Evolutionary conservation across 2,113 vertebrate genomes (phyloP).

Genomic region (Erythrocercus mccallii): DNA sequence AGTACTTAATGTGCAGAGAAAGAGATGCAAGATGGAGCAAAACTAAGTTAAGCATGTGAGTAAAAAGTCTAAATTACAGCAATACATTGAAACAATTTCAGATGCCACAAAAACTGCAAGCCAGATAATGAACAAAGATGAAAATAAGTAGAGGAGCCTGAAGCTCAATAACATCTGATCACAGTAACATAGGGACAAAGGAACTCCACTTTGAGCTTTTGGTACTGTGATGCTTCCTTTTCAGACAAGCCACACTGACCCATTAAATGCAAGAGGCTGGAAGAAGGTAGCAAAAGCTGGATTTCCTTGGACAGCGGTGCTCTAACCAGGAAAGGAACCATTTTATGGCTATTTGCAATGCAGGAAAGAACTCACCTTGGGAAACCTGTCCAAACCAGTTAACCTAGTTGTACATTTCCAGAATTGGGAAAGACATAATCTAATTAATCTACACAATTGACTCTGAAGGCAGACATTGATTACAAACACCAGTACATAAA

Average conservation of each 20-base stretch:
- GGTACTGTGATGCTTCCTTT: background rate
- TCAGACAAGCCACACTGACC: background rate
- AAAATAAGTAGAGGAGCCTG: background rate
- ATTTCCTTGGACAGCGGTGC: background rate
- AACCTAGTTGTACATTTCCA: background rate
- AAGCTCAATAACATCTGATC: background rate
- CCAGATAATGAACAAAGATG: background rate
- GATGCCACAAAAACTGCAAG: background rate
- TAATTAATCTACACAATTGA: slow-evolving; percentile 41
- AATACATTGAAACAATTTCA: background rate
- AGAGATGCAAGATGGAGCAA: background rate
- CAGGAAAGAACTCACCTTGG: background rate
- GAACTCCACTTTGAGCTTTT: background rate
- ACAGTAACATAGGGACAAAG: background rate
- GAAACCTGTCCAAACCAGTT: background rate
- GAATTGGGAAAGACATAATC: slow-evolving; percentile 18
- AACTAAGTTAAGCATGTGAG: background rate
- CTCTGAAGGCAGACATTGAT: slow-evolving; percentile 39
- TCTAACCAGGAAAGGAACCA: background rate
- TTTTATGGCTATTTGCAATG: background rate
- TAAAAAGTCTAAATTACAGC: background rate
- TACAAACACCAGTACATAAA: slow-evolving; percentile 26
- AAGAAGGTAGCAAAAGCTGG: background rate
- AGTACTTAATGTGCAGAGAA: background rate
- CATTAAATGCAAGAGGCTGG: rapidly evolving